These are phyloP conservation scores for Takifugu bimaculatus DNA, from an alignment of 2,113 vertebrate species.

Conservation along the genomic window DNA sequence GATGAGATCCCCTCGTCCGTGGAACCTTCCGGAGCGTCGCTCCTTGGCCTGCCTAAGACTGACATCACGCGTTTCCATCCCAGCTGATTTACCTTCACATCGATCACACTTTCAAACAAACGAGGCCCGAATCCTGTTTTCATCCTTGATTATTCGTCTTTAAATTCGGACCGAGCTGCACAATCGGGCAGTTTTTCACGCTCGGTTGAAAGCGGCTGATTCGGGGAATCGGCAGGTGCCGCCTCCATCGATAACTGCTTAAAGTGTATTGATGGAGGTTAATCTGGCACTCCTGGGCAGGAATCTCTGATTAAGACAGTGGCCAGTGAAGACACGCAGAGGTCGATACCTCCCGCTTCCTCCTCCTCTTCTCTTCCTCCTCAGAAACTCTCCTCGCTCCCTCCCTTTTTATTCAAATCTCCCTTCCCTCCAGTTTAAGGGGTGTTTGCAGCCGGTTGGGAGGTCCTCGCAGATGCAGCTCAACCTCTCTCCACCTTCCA, in stretches of 20 bases:
- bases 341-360: neutral
- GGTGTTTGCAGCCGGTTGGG: no score
- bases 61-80: no score
- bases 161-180: no score
- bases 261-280: slow-evolving; percentile 6
- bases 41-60: neutral
- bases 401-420: neutral
- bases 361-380: neutral
- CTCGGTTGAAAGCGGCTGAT: neutral
- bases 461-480: no score
- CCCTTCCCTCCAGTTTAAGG: neutral
- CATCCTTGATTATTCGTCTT: no score
- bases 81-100: no score
- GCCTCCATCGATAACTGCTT: slow-evolving; percentile 8
- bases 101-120: no score
- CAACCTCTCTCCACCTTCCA: neutral
- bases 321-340: neutral
- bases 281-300: neutral
- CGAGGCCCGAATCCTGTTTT: no score
- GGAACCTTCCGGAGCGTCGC: neutral
- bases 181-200: neutral
- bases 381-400: neutral
- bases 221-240: neutral
- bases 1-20: neutral
- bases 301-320: slow-evolving; percentile 3